Evolutionary conservation across 2,888 invertebrate species (phyloP).

Genomic region (Linnaemya tessellans): DNA sequence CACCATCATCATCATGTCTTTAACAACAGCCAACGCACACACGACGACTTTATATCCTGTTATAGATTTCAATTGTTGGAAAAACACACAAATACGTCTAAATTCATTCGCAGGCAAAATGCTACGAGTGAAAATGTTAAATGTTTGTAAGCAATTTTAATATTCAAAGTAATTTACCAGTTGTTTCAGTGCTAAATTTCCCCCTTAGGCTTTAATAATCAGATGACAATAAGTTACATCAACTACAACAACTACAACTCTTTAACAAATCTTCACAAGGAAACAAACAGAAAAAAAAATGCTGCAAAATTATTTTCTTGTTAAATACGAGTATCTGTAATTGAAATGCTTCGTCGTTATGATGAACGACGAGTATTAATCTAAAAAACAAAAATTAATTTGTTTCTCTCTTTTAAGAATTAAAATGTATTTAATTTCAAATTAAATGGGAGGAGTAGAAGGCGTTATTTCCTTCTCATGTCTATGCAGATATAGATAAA

Average conservation of each 20-base stretch:
- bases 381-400: background rate
- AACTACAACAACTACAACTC: conserved; percentile 24
- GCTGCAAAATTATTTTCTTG: conserved; percentile 17
- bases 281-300: background rate
- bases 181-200: conserved; percentile 59
- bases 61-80: conserved; percentile 53
- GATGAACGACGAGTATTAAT: background rate
- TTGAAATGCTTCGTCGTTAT: background rate
- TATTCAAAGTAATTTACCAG: conserved; percentile 68
- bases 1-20: too few relatives aligned
- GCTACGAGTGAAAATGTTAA: conserved; percentile 18
- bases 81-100: background rate
- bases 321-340: conserved; percentile 16
- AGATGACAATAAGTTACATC: conserved; percentile 53
- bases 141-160: conserved; percentile 54
- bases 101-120: background rate
- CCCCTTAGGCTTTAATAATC: conserved; percentile 62
- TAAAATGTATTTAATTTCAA: conserved; percentile 21
- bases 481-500: background rate
- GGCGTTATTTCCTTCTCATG: background rate
- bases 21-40: background rate
- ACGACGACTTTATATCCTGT: background rate
- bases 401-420: background rate
- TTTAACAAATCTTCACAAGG: background rate
- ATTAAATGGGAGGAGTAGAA: conserved; percentile 12